A percentile compares a stretch with the other conserved stretches of the same genome.
Evolutionary conservation across 1,140 invertebrate species (phyloP).

Genomic region (Gonatopus flavifemur): DNA sequence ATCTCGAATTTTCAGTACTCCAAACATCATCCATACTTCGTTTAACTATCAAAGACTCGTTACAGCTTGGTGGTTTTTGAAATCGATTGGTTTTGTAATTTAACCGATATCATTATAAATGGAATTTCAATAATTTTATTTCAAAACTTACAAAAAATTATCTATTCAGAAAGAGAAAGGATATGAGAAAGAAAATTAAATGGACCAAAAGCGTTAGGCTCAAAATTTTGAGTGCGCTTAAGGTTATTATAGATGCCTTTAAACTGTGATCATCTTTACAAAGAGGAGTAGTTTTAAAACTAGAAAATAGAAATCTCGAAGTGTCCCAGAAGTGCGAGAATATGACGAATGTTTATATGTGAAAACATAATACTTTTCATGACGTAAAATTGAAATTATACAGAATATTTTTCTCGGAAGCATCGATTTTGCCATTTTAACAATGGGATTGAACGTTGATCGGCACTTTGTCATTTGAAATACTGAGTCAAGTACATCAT

Average conservation of each 20-base stretch:
- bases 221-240: slow-evolving; percentile 23
- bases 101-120: too few relatives aligned
- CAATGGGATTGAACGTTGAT: not conserved
- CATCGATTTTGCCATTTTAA: slow-evolving; percentile 26
- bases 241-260: slow-evolving; percentile 39
- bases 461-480: not conserved
- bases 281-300: slow-evolving; percentile 44
- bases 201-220: slow-evolving; percentile 25
- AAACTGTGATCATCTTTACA: slow-evolving; percentile 53
- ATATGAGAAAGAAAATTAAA: slow-evolving; percentile 8
- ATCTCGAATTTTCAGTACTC: too few relatives aligned
- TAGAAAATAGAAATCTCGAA: slow-evolving; percentile 38
- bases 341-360: slow-evolving; percentile 51
- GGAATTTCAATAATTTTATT: too few relatives aligned
- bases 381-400: slow-evolving; percentile 12
- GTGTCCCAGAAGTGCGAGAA: slow-evolving; percentile 36
- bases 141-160: not conserved
- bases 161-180: not conserved
- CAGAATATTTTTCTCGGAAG: slow-evolving; percentile 31
- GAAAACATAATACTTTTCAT: too few relatives aligned
- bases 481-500: too few relatives aligned
- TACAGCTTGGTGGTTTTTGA: too few relatives aligned
- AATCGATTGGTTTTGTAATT: too few relatives aligned
- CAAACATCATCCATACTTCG: too few relatives aligned
- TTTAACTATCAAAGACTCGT: too few relatives aligned